Percentiles rank a stretch among this genome's conserved stretches.
Evolutionary conservation across 2,797 vertebrate genomes (phyloP).

Genomic region (Lindbergichthys nudifrons): DNA sequence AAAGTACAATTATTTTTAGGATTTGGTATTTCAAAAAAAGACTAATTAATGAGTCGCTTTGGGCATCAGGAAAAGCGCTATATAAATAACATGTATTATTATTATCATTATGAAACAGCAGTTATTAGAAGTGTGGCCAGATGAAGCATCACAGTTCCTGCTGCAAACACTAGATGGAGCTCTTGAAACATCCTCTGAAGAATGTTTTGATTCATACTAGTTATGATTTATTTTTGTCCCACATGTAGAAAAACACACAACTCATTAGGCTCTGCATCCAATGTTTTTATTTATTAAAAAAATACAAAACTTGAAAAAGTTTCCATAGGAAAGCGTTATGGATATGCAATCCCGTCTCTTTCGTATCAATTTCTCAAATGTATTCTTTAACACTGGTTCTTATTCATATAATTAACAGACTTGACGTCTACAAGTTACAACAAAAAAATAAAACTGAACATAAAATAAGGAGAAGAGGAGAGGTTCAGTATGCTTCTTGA

Average conservation of each 20-base stretch:
- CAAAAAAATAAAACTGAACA: constrained; percentile 32
- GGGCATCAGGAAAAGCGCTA: too few species aligned
- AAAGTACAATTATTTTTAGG: background rate
- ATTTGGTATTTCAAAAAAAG: background rate
- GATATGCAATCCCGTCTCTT: constrained; percentile 92
- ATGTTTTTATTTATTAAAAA: constrained; percentile 82
- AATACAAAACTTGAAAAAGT: constrained; percentile 90
- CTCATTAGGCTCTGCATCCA: constrained; percentile 47
- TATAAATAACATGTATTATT: too few species aligned
- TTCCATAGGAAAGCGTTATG: constrained; percentile 97
- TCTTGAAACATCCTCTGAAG: background rate
- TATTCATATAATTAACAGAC: constrained; percentile 56
- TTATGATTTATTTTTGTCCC: background rate
- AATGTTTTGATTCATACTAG: rapidly evolving
- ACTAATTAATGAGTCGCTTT: too few species aligned
- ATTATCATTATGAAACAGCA: too few species aligned
- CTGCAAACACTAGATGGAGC: constrained; percentile 23
- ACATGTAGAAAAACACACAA: constrained; percentile 12
- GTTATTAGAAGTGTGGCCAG: background rate
- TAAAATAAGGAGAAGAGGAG: constrained; percentile 42
- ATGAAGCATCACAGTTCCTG: background rate
- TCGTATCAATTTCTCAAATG: constrained; percentile 80
- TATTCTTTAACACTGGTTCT: constrained; percentile 55
- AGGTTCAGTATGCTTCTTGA: constrained; percentile 65
- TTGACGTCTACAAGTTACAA: constrained; percentile 75